A percentile compares a stretch with the other conserved stretches of the same genome.
These are phyloP conservation scores for Chaetophractus vellerosus DNA, from an alignment of 2,797 vertebrate genomes.

Conservation along the genomic window DNA sequence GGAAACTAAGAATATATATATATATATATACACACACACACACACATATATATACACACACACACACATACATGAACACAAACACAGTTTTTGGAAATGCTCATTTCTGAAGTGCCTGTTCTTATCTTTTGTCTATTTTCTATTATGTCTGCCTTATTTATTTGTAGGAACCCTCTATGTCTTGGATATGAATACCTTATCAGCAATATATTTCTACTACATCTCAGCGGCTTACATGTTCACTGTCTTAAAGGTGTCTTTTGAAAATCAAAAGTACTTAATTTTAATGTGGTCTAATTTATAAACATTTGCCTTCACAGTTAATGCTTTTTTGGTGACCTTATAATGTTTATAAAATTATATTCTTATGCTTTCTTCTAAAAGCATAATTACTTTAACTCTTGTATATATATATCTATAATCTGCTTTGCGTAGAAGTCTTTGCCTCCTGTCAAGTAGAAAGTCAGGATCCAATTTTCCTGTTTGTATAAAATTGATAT, in stretches of 20 bases:
- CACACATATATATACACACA: too few relatives aligned
- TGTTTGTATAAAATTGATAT: not conserved
- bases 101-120: not conserved
- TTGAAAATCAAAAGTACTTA: not conserved
- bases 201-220: not conserved
- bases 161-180: not conserved
- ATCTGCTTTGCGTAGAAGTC: not conserved
- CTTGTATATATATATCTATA: not conserved
- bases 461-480: not conserved
- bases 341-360: not conserved
- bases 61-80: not conserved
- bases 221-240: not conserved
- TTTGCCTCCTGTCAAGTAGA: not conserved
- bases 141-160: not conserved
- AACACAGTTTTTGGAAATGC: not conserved
- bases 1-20: not conserved
- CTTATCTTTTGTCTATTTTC: not conserved
- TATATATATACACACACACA: too few relatives aligned
- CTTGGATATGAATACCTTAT: too few relatives aligned
- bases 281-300: not conserved
- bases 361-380: not conserved
- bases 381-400: not conserved
- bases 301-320: not conserved
- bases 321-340: not conserved
- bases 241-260: not conserved